A percentile compares a stretch with the other conserved stretches of the same genome.
These are phyloP conservation scores for Heliconius hermathena DNA, from an alignment of 1,140 invertebrate species.

Conservation along the genomic window DNA sequence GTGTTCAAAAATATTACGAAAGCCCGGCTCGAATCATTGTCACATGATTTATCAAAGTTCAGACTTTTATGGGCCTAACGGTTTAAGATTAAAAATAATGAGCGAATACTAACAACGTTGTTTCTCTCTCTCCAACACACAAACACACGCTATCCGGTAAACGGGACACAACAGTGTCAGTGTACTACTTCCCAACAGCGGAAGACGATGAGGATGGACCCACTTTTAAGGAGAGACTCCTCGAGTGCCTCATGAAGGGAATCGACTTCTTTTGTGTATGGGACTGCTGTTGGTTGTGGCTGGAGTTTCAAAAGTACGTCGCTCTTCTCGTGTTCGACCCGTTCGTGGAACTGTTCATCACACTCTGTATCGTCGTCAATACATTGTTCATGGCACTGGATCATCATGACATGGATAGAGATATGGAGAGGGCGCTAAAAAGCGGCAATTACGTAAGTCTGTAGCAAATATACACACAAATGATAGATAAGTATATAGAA, in stretches of 20 bases:
- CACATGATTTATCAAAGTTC: slow-evolving; percentile 21
- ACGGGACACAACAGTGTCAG: slow-evolving; percentile 88
- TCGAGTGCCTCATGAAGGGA: slow-evolving; percentile 88
- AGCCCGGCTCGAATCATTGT: slow-evolving; percentile 13
- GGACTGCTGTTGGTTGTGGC: slow-evolving; percentile 97
- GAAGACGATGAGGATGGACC: slow-evolving; percentile 94
- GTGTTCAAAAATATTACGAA: slow-evolving; percentile 42
- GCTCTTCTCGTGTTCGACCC: slow-evolving; percentile 97
- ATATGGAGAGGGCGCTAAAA: slow-evolving; percentile 92
- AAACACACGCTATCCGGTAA: slow-evolving; percentile 73
- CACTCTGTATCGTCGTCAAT: slow-evolving; percentile 98
- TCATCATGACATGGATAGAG: slow-evolving; percentile 95
- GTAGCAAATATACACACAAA: not conserved
- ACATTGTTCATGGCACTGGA: slow-evolving; percentile 99
- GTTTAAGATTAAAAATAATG: slow-evolving; percentile 67
- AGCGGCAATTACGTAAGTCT: slow-evolving; percentile 96
- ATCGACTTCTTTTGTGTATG: slow-evolving; percentile 98
- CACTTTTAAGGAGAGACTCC: slow-evolving; percentile 92
- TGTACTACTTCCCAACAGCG: slow-evolving; percentile 95
- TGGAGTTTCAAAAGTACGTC: slow-evolving; percentile 95
- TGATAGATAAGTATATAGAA: not conserved
- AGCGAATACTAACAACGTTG: slow-evolving; percentile 80
- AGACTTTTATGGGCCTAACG: slow-evolving; percentile 44
- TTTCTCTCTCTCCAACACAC: slow-evolving; percentile 74
- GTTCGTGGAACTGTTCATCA: slow-evolving; percentile 99